Percentiles rank a stretch among this genome's conserved stretches.
Conservation (phyloP, 2,888 invertebrate genomes). For the Agrochola circellaris region DNA sequence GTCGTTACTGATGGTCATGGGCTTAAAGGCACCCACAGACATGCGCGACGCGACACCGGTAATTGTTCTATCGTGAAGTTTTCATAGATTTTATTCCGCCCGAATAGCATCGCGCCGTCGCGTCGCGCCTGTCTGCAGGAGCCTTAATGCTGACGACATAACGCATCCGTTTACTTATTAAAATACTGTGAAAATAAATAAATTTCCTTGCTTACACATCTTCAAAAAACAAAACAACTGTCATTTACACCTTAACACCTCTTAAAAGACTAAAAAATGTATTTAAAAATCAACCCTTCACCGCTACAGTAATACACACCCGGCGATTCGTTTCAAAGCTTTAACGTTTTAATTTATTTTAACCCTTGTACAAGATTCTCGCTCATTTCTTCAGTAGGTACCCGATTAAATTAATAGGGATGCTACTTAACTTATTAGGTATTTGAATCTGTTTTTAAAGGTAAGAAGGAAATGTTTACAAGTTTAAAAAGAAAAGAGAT, state of each 20-base stretch:
- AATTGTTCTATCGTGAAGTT: too few species aligned
- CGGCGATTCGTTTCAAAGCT: slow-evolving; percentile 59
- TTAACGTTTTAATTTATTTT: slow-evolving; percentile 66
- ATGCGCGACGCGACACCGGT: too few species aligned
- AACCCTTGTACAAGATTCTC: slow-evolving; percentile 62
- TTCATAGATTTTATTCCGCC: too few species aligned
- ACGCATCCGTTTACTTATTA: not conserved
- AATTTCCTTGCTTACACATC: not conserved
- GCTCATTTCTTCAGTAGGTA: slow-evolving; percentile 56
- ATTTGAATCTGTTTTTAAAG: slow-evolving; percentile 29
- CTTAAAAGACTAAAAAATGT: slow-evolving; percentile 5
- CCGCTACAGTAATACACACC: slow-evolving; percentile 44
- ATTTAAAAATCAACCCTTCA: slow-evolving; percentile 33
- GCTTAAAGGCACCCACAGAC: not conserved
- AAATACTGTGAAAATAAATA: not conserved
- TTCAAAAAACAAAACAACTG: not conserved
- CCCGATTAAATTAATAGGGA: slow-evolving; percentile 60
- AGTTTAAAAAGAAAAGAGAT: slow-evolving; percentile 7
- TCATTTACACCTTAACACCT: slow-evolving; percentile 15
- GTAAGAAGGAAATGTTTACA: not conserved
- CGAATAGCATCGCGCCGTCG: too few species aligned
- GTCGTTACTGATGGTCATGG: not conserved
- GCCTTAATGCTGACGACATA: not conserved
- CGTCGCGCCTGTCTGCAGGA: too few species aligned
- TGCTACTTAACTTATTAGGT: slow-evolving; percentile 50